Conservation (phyloP, 2,888 invertebrate species). For the Nudaria mundana region DNA sequence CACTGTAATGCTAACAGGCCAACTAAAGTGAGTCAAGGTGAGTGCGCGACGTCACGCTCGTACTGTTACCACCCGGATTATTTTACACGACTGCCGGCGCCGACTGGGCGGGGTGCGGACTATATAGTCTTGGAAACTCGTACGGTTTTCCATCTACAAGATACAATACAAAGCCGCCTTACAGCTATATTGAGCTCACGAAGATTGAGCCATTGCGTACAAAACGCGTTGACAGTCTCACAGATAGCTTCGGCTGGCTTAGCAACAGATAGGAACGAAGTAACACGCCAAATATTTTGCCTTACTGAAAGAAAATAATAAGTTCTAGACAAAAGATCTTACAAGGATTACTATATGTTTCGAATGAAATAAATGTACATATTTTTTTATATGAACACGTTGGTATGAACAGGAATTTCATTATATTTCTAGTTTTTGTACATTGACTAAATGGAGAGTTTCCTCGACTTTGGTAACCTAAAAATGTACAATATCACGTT, state of each 20-base stretch:
- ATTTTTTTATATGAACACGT: too few species aligned
- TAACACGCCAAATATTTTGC: slow-evolving; percentile 13
- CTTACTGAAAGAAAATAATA: slow-evolving; percentile 4
- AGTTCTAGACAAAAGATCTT: background rate
- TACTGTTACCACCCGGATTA: slow-evolving; percentile 73
- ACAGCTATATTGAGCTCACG: slow-evolving; percentile 26
- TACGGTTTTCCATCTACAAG: slow-evolving; percentile 36
- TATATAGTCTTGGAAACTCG: slow-evolving; percentile 46
- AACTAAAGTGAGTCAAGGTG: slow-evolving; percentile 77
- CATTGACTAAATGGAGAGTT: too few species aligned
- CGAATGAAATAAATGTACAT: too few species aligned
- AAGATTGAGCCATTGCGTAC: slow-evolving; percentile 16
- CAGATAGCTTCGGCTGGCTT: slow-evolving; percentile 12
- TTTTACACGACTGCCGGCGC: slow-evolving; percentile 47
- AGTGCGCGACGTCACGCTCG: slow-evolving; percentile 57
- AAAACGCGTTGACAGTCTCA: slow-evolving; percentile 16
- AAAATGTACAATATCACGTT: too few species aligned
- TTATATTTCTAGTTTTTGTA: too few species aligned
- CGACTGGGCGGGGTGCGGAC: slow-evolving; percentile 54
- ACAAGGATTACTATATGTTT: too few species aligned
- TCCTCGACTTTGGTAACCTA: too few species aligned
- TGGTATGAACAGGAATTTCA: too few species aligned
- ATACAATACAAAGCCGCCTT: slow-evolving; percentile 30
- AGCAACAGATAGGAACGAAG: slow-evolving; percentile 15
- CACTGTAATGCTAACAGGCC: slow-evolving; percentile 64